Evolutionary conservation across 2,797 vertebrate species (phyloP), one percentile per base, ranked within the genome.

Genomic region (Squalus acanthias): DNA sequence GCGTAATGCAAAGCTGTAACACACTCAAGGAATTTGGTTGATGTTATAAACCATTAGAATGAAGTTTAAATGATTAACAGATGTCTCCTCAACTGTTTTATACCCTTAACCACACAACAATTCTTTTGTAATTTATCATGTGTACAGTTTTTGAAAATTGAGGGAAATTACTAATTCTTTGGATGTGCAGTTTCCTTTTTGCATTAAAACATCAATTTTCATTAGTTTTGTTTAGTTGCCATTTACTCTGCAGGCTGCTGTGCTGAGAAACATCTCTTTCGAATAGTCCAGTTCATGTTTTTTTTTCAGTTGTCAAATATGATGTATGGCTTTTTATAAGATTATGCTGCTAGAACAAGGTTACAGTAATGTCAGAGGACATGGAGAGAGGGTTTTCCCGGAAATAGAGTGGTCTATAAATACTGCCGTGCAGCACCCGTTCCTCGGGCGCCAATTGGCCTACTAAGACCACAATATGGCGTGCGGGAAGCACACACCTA

Each of bases 11-110:
- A 91, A 67, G 63, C 39, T 67, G 60, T 67, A 67, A 39, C 63
- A 57, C 53, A 67, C 63, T 67, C 91, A 63, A 67, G 60, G 33
- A 93, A 93, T 67, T 93, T 93, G n/a, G 33, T 22, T 67, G 15
- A 39, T 39, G 33, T 39, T 67, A 93, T 67, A 67, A 93, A 39
- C 91, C 91, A 93, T 67, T 93, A 65, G 63, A 93, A 93, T 50
- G 22, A 67, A 67, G 63, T 67, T 67, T 67, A 93, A 67, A 93
- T 29, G 79, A 85, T 85, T 85, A 85, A 85, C 39, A 85, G 79
- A 85, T 85, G 79, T 85, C 79, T 50, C 39, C 39, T 7, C 15
- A 46, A 85, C 17, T 85, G 79, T 39, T 50, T n/a, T 93, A 67
- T 93, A 8, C n/a, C 9, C 17, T 39, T 67, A 93, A 93, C 63